phyloP scores from a whole-genome alignment of 1,140 invertebrate genomes.

The Gerris buenoi region DNA sequence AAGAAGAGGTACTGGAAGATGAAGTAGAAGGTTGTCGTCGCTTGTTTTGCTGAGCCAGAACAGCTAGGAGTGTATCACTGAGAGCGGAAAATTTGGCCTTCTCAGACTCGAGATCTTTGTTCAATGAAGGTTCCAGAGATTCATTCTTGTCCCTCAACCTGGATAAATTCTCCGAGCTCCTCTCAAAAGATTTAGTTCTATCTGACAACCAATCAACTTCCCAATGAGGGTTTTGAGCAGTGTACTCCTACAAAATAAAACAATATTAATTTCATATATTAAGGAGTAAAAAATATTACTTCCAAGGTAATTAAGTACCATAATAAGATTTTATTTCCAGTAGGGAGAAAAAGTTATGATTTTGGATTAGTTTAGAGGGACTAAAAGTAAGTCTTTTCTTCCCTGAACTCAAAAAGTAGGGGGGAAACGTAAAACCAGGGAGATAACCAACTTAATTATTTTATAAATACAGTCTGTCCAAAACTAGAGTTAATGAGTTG shows the following conservation, averaged over 20 bases:
- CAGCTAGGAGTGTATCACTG: constrained; percentile 12
- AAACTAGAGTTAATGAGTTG: too few species aligned
- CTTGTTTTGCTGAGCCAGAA: constrained; percentile 9
- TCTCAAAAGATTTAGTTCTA: constrained; percentile 47
- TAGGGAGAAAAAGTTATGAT: too few species aligned
- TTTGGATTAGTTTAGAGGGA: too few species aligned
- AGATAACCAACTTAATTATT: too few species aligned
- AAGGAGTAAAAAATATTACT: background rate
- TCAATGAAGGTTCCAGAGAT: background rate
- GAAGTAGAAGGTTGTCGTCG: constrained; percentile 22
- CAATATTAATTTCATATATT: background rate
- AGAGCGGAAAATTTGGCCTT: background rate
- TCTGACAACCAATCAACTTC: constrained; percentile 69
- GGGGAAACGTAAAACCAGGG: background rate
- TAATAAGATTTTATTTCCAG: background rate
- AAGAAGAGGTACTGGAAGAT: constrained; percentile 5
- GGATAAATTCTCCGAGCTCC: constrained; percentile 33
- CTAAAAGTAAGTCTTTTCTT: too few species aligned
- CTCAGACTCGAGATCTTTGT: background rate
- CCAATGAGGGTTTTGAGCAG: constrained; percentile 67
- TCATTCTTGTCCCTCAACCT: constrained; percentile 23
- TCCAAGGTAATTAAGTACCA: too few species aligned
- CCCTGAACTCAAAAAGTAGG: too few species aligned
- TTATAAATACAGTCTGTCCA: too few species aligned
- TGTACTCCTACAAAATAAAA: constrained; percentile 42